Conservation (phyloP, 2,113 vertebrate genomes). For the Damaliscus lunatus region DNA sequence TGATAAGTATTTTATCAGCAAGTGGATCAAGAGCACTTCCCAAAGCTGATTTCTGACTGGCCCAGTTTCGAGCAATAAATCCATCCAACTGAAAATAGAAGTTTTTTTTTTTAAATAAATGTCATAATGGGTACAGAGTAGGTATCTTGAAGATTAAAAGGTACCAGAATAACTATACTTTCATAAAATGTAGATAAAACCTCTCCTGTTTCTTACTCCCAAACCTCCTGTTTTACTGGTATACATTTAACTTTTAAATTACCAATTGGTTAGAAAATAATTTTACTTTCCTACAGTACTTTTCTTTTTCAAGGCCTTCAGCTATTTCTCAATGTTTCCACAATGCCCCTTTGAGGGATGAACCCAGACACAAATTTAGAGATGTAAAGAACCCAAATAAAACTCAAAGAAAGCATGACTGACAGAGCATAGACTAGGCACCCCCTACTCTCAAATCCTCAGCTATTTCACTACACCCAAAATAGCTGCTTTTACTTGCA, state of each 20-base stretch:
- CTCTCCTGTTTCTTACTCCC: constrained; percentile 9
- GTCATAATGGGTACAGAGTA: constrained; percentile 56
- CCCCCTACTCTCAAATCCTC: neutral
- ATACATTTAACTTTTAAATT: constrained; percentile 22
- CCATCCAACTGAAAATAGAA: constrained; percentile 91
- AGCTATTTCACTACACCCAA: neutral
- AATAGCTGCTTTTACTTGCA: neutral
- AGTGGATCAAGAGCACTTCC: constrained; percentile 97
- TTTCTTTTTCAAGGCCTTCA: neutral
- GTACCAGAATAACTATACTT: constrained; percentile 48
- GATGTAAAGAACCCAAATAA: neutral
- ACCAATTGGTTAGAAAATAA: constrained; percentile 25
- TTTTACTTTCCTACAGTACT: neutral
- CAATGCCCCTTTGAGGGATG: neutral
- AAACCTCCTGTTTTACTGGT: neutral
- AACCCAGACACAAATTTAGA: neutral
- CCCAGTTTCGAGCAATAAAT: constrained; percentile 97
- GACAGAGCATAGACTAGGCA: neutral
- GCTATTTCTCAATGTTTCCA: constrained; percentile 1
- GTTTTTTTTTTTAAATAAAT: constrained; percentile 55
- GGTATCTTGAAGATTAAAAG: constrained; percentile 56
- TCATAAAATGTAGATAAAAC: constrained; percentile 44
- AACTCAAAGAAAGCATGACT: neutral
- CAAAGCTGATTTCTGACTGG: constrained; percentile 95
- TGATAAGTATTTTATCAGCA: constrained; percentile 99